Conservation (phyloP, 2,888 invertebrate species). For the Lacanobia wlatinum region DNA sequence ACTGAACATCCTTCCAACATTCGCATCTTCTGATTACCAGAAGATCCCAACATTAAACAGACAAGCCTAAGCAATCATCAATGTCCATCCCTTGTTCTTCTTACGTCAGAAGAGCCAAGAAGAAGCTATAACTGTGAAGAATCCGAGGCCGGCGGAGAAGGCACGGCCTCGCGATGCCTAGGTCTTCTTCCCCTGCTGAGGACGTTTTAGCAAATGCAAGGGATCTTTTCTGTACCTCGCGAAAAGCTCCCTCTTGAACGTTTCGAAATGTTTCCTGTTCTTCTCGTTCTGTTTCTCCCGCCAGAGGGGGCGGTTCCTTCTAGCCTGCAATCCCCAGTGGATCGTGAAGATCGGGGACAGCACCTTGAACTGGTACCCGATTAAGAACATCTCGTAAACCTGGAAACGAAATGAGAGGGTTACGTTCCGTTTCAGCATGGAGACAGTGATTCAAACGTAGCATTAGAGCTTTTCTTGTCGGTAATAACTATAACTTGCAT, state of each 20-base stretch:
- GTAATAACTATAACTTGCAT: not conserved
- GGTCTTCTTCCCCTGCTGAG: slow-evolving; percentile 83
- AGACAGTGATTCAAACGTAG: not conserved
- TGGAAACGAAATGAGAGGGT: slow-evolving; percentile 76
- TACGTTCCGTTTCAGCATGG: not conserved
- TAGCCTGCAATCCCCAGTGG: slow-evolving; percentile 96
- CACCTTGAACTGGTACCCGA: slow-evolving; percentile 96
- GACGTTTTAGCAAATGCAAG: slow-evolving; percentile 84
- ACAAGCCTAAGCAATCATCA: slow-evolving; percentile 29
- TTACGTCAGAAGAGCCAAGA: slow-evolving; percentile 70
- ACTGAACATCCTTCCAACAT: slow-evolving; percentile 27
- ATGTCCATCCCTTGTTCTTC: slow-evolving; percentile 29
- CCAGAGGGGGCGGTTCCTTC: slow-evolving; percentile 95
- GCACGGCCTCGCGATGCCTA: slow-evolving; percentile 89
- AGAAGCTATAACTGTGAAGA: slow-evolving; percentile 65
- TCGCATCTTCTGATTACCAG: slow-evolving; percentile 8
- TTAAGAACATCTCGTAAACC: slow-evolving; percentile 98
- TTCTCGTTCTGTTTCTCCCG: slow-evolving; percentile 96
- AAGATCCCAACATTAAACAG: slow-evolving; percentile 19
- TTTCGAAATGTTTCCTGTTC: slow-evolving; percentile 95
- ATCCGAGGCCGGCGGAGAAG: slow-evolving; percentile 81
- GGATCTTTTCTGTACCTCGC: slow-evolving; percentile 94
- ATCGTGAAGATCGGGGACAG: slow-evolving; percentile 97
- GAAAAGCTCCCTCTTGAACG: slow-evolving; percentile 95
- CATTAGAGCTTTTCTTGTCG: not conserved